Evolutionary conservation across 2,888 invertebrate species (phyloP), one percentile per base, ranked within the genome.

Genomic region (Erpobdella octoculata): DNA sequence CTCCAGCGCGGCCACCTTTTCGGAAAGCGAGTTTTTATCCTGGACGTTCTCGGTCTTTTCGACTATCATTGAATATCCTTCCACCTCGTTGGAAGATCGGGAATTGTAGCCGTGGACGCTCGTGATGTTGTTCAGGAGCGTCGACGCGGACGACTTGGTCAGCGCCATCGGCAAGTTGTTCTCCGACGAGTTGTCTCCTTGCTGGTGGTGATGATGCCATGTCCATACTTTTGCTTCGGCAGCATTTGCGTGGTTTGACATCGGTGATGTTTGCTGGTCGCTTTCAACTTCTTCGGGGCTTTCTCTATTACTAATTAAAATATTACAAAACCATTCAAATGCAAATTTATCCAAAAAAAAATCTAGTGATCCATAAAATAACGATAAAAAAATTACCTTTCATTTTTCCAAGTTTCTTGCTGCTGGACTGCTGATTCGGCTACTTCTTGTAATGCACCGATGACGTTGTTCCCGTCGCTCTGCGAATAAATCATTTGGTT

Each of bases 401-500:
- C 64, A 25, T 37, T 46, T 31, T 48, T 36, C 48, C 28, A 38
- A 53, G 66, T 28, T 1, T 46, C 41, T 65, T 66, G 65, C n/a
- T 41, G 71, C 53, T 71, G 71, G 21, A 61, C 21, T 12, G 59
- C 61, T 4, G 36, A 38, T 28, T 35, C 35, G 2, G 25, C 70
- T 35, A 25, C 66, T 4, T 46, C 41, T 6, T 66, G 46, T 8
- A 35, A 36, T 5, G 35, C 65, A 36, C 36, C 41, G 65, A 66
- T 71, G 6, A 21, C 35, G 28, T 21, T 21, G 28, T 21, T 21
- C 18, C 65, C 71, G 28, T 36, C 66, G 25, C 71, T 66, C 18
- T 66, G 65, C 31, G 71, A 46, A 33, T 71, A 66, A 21, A 66
- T 53, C 15, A 46, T 35, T 21, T 71, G 71, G 21, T 65, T 65